A percentile compares a stretch with the other conserved stretches of the same genome.
phyloP scores from a whole-genome alignment of 2,797 vertebrate genomes.

The Hippoglossus hippoglossus region DNA sequence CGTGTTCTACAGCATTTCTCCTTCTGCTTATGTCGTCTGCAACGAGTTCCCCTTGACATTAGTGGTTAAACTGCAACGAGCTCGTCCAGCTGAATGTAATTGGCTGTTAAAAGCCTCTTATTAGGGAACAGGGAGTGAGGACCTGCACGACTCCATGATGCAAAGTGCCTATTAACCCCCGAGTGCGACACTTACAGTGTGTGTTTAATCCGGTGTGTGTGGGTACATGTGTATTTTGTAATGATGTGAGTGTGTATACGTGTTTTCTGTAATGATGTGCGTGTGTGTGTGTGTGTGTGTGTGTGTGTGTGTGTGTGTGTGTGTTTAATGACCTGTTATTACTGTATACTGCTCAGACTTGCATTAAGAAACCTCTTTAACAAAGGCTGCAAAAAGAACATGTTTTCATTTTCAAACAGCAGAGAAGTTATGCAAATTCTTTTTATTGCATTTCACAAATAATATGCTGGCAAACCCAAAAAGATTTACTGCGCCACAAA shows the following conservation, averaged over 20 bases:
- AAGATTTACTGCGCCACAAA: not conserved
- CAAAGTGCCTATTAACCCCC: slow-evolving; percentile 68
- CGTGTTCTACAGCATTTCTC: not conserved
- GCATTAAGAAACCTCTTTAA: slow-evolving; percentile 14
- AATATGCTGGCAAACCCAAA: not conserved
- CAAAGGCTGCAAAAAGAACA: not conserved
- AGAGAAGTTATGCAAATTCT: too few relatives aligned
- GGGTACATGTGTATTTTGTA: not conserved
- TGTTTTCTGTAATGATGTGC: too few relatives aligned
- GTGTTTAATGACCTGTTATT: slow-evolving; percentile 24
- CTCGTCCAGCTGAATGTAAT: slow-evolving; percentile 58
- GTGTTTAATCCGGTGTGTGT: not conserved
- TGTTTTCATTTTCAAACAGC: not conserved
- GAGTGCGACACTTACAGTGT: slow-evolving; percentile 40
- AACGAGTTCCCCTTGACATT: slow-evolving; percentile 44
- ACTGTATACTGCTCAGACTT: not conserved
- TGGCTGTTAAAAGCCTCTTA: slow-evolving; percentile 66
- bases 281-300: not conserved
- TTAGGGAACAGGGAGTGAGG: slow-evolving; percentile 57
- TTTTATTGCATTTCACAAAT: not conserved
- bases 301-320: not conserved
- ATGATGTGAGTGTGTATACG: not conserved
- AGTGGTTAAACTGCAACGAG: slow-evolving; percentile 36
- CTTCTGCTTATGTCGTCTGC: not conserved
- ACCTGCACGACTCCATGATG: slow-evolving; percentile 52